Base-by-base conservation (phyloP, 1,140 invertebrate species). In the Archivesica marissinica region DNA sequence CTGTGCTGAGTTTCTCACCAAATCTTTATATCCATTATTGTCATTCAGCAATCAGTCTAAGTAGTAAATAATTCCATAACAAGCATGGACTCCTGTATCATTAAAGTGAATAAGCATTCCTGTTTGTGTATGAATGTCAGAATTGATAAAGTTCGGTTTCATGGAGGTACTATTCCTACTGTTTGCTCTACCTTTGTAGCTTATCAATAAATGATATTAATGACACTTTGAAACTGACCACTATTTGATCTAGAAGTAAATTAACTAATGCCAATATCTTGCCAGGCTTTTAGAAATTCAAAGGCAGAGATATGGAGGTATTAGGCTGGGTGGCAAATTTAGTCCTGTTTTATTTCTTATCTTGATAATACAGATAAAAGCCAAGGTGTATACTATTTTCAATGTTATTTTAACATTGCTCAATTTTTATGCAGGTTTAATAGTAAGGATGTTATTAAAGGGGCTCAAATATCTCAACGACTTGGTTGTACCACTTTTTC, bases 391-490 rank as follows among this genome's bases (percentile, higher is more conserved):
- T 44, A 41, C 25, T 64, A 35, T 50, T 33, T 38, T 50, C n/a
- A 50, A 64, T 79, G 61, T 79, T 64, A 47, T 79, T 79, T 64
- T 66, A 79, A 79, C 59, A 50, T 47, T 79, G 59, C 77, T 79
- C 77, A 50, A 79, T 39, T 50, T 11, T 41, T 66, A 66, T 79
- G 66, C n/a, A 50, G 41, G 33, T 47, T 2, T 47, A 30, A 13
- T 47, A 72, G 68, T 44, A 15, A 44, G 41, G 25, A 72, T 30
- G 23, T 72, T 72, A 72, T 72, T 44, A 72, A n/a, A 33, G 15
- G 1, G 50, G 68, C 25, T 17, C 20, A 72, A 44, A 72, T 72
- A 47, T 72, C 50, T 30, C 41, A 72, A 33, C 50, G 68, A 72
- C 28, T 72, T 52, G 13, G n/a, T 44, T 68, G n/a, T 72, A n/a